phyloP scores from a whole-genome alignment of 2,797 vertebrate species.

The Alectoris magna region DNA sequence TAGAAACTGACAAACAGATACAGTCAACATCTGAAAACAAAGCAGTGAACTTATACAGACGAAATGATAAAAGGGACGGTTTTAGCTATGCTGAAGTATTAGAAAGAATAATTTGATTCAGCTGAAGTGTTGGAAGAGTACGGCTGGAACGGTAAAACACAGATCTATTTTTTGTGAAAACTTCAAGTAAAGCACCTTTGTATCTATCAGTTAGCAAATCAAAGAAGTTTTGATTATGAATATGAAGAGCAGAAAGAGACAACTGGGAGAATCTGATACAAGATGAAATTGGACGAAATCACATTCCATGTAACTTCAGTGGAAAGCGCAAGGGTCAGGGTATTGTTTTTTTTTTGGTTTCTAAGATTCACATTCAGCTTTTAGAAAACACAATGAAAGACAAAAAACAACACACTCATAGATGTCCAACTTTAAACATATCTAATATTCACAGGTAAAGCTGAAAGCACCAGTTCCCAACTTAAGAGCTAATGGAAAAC shows the following conservation, averaged over 20 bases:
- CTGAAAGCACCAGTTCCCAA: background rate
- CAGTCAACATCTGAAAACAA: background rate
- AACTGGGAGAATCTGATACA: background rate
- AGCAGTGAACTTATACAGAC: background rate
- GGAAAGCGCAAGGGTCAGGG: background rate
- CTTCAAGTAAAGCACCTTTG: background rate
- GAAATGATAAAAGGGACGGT: background rate
- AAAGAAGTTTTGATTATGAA: background rate
- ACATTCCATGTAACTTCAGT: background rate
- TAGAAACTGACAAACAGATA: background rate
- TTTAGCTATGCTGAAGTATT: background rate
- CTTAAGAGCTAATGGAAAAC: background rate
- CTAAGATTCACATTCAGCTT: background rate
- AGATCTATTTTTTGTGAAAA: background rate
- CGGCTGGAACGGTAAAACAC: background rate
- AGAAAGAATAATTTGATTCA: background rate
- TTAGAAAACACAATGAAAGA: background rate
- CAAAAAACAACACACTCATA: background rate
- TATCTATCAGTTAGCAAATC: background rate
- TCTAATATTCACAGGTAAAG: background rate
- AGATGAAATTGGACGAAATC: background rate
- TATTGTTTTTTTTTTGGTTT: background rate
- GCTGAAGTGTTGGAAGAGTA: background rate
- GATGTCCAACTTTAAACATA: background rate
- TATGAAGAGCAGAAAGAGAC: background rate